These are phyloP conservation scores for Chironomus tepperi DNA, from an alignment of 1,140 invertebrate species.

Conservation along the genomic window DNA sequence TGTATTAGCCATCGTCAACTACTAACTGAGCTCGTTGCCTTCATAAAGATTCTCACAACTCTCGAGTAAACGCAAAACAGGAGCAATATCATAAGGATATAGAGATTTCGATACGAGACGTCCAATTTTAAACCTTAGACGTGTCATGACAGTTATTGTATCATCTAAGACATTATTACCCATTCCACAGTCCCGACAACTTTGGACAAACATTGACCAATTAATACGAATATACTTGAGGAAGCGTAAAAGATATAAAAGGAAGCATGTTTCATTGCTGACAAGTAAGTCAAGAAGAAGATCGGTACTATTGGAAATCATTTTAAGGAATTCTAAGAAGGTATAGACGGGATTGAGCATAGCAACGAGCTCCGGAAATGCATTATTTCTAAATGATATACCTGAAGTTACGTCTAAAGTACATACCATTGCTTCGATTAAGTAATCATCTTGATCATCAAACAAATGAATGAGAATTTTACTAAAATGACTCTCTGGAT, in stretches of 20 bases:
- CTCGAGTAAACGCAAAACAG: constrained; percentile 71
- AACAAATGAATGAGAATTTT: constrained; percentile 83
- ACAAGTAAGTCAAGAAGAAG: constrained; percentile 79
- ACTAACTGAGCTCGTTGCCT: constrained; percentile 59
- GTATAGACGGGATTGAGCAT: constrained; percentile 75
- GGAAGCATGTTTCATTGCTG: constrained; percentile 84
- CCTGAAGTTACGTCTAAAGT: constrained; percentile 78
- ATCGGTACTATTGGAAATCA: constrained; percentile 72
- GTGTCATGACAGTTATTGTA: constrained; percentile 74
- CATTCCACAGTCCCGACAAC: constrained; percentile 53
- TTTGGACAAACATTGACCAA: constrained; percentile 71
- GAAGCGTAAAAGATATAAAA: constrained; percentile 75
- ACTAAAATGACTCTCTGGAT: constrained; percentile 76
- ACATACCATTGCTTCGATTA: constrained; percentile 88
- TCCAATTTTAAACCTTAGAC: constrained; percentile 69
- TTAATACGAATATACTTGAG: constrained; percentile 76
- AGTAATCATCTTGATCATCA: constrained; percentile 80
- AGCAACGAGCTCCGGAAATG: constrained; percentile 62
- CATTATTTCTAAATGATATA: constrained; percentile 68
- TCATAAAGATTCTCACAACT: constrained; percentile 81
- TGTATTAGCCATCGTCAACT: constrained; percentile 6
- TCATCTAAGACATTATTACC: constrained; percentile 60
- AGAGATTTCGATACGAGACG: constrained; percentile 70
- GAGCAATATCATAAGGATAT: constrained; percentile 85
- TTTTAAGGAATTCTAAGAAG: constrained; percentile 73